Conservation (phyloP, 2,113 vertebrate genomes). For the Spheniscus mendiculus region DNA sequence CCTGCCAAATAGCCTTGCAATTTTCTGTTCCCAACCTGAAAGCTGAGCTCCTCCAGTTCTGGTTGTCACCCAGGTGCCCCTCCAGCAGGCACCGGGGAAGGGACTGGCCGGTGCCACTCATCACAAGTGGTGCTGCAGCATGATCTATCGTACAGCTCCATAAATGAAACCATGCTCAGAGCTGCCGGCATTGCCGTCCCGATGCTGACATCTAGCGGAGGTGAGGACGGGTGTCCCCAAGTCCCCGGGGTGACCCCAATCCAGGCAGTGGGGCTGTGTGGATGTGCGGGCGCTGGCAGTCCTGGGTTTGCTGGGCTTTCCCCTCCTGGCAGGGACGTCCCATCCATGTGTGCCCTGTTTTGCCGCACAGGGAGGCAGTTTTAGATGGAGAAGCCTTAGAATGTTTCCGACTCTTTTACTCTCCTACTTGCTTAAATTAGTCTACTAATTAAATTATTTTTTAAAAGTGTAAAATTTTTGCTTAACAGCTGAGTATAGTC, state of each 20-base stretch:
- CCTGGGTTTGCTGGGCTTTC: not conserved
- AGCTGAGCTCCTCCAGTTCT: not conserved
- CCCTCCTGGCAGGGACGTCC: not conserved
- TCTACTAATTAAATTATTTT: not conserved
- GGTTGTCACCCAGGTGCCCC: not conserved
- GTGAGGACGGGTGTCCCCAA: not conserved
- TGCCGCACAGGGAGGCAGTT: not conserved
- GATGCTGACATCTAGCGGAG: conserved; percentile 35
- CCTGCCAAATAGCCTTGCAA: not conserved
- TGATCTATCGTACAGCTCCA: fast-evolving
- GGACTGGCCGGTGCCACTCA: fast-evolving
- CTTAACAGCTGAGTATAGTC: not conserved
- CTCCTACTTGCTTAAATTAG: not conserved
- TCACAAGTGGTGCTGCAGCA: not conserved
- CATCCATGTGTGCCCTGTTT: not conserved
- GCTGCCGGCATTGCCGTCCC: not conserved
- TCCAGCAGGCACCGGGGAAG: not conserved
- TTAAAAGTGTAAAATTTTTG: not conserved
- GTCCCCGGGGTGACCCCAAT: not conserved
- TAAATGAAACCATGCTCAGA: fast-evolving
- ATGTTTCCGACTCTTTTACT: not conserved
- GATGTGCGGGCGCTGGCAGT: not conserved
- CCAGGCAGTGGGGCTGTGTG: not conserved
- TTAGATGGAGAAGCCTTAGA: not conserved
- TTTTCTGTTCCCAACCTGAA: not conserved